Percentiles rank a stretch among this genome's conserved stretches.
phyloP scores from a whole-genome alignment of 2,888 invertebrate species.

The Drosophila subsilvestris region DNA sequence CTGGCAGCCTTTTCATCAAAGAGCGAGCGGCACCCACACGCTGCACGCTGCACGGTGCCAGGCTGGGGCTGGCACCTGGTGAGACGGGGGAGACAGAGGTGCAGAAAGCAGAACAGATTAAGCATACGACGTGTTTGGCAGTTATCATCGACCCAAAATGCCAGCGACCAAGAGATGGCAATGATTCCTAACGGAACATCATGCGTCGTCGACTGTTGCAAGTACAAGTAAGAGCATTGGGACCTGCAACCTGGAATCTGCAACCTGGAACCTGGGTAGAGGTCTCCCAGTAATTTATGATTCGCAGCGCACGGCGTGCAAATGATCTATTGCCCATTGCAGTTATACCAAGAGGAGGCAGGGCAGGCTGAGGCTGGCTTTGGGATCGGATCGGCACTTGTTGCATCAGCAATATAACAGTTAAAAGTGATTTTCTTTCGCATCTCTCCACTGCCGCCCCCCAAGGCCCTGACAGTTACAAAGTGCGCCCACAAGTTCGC shows the following conservation, averaged over 20 bases:
- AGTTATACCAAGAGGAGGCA: constrained; percentile 42
- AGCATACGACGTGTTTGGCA: constrained; percentile 75
- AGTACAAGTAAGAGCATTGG: constrained; percentile 2
- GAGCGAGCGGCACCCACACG: constrained; percentile 64
- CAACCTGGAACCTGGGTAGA: constrained; percentile 1
- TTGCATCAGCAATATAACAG: constrained; percentile 68
- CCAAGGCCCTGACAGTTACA: constrained; percentile 55
- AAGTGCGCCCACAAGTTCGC: constrained; percentile 64
- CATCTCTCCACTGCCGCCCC: constrained; percentile 29
- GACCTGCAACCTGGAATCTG: background rate
- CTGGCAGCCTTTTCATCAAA: constrained; percentile 73
- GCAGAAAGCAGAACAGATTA: constrained; percentile 56
- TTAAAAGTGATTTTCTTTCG: constrained; percentile 62
- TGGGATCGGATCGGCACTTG: constrained; percentile 48
- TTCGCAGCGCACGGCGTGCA: constrained; percentile 72
- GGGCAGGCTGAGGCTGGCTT: constrained; percentile 21
- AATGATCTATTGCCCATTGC: constrained; percentile 72
- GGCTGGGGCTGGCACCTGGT: background rate
- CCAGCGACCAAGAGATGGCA: constrained; percentile 40
- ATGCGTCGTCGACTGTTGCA: constrained; percentile 57
- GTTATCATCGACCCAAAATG: constrained; percentile 53
- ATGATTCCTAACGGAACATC: constrained; percentile 60
- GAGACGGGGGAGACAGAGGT: background rate
- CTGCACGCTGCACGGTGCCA: background rate
- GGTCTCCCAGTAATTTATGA: constrained; percentile 65